Percentiles rank a stretch among this genome's conserved stretches.
These are phyloP conservation scores for Allacma fusca DNA, from an alignment of 2,888 invertebrate genomes.

Conservation along the genomic window DNA sequence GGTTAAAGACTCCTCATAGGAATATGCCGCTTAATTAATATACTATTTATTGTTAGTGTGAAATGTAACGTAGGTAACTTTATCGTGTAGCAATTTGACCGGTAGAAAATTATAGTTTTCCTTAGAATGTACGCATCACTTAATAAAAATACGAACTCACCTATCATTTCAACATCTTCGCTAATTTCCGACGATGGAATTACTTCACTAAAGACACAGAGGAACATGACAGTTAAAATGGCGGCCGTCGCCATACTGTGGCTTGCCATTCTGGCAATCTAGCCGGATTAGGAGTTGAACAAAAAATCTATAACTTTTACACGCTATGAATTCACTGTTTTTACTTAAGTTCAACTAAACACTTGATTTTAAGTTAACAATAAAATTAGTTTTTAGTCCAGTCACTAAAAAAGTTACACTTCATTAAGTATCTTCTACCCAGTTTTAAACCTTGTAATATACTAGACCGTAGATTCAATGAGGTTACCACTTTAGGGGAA, in stretches of 20 bases:
- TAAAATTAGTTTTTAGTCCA: background rate
- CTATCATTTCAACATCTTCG: constrained; percentile 32
- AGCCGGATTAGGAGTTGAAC: background rate
- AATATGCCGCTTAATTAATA: too few relatives aligned
- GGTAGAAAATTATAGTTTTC: too few relatives aligned
- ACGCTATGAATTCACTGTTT: background rate
- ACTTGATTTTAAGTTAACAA: background rate
- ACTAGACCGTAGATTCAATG: constrained; percentile 1
- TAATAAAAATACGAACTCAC: constrained; percentile 22
- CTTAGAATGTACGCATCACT: background rate
- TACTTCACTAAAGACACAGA: background rate
- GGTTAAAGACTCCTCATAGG: too few relatives aligned
- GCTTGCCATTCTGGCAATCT: background rate
- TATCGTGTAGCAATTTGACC: too few relatives aligned
- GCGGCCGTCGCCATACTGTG: background rate
- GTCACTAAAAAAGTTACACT: background rate
- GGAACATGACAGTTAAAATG: background rate
- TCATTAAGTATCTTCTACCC: background rate
- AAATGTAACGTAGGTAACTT: too few relatives aligned
- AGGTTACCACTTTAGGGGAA: constrained; percentile 30
- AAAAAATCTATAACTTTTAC: background rate
- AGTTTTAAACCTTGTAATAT: background rate
- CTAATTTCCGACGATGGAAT: background rate
- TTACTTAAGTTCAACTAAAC: too few relatives aligned
- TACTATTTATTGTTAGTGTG: too few relatives aligned